phyloP scores from a whole-genome alignment of 2,888 invertebrate genomes.

The Dolichopus griseipennis region DNA sequence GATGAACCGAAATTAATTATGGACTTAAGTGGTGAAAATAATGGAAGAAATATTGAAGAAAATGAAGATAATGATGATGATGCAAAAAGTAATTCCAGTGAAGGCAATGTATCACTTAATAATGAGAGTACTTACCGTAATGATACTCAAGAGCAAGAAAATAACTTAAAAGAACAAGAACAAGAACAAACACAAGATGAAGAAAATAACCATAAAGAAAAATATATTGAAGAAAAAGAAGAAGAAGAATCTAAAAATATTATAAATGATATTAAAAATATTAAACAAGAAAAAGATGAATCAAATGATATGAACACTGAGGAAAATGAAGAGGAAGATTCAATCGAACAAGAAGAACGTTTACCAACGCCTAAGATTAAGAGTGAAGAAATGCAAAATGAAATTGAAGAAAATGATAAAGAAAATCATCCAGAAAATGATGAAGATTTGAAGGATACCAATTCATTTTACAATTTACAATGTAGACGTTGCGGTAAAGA shows the following conservation, averaged over 20 bases:
- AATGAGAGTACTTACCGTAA: conserved; percentile 18
- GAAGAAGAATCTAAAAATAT: not conserved
- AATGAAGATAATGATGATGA: conserved; percentile 48
- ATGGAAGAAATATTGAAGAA: conserved; percentile 41
- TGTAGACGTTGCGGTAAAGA: conserved; percentile 53
- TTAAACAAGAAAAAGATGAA: conserved; percentile 21
- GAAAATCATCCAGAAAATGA: conserved; percentile 32
- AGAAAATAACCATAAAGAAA: not conserved
- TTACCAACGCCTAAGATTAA: conserved; percentile 36
- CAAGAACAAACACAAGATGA: not conserved
- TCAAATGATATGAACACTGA: conserved; percentile 19
- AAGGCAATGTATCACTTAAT: conserved; percentile 13
- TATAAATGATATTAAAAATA: conserved; percentile 13
- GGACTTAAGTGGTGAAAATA: conserved; percentile 54
- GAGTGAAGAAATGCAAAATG: conserved; percentile 22
- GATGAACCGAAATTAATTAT: conserved; percentile 55
- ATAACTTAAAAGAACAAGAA: conserved; percentile 20
- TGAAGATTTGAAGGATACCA: conserved; percentile 12
- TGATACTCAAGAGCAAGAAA: conserved; percentile 54
- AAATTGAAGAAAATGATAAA: conserved; percentile 18
- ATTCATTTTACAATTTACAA: conserved; percentile 33
- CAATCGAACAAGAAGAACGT: conserved; percentile 42
- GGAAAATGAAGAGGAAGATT: conserved; percentile 15
- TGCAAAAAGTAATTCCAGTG: conserved; percentile 38
- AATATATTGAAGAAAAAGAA: not conserved